Evolutionary conservation across 2,888 invertebrate species (phyloP).

Genomic region (Drosophila anomelani): DNA sequence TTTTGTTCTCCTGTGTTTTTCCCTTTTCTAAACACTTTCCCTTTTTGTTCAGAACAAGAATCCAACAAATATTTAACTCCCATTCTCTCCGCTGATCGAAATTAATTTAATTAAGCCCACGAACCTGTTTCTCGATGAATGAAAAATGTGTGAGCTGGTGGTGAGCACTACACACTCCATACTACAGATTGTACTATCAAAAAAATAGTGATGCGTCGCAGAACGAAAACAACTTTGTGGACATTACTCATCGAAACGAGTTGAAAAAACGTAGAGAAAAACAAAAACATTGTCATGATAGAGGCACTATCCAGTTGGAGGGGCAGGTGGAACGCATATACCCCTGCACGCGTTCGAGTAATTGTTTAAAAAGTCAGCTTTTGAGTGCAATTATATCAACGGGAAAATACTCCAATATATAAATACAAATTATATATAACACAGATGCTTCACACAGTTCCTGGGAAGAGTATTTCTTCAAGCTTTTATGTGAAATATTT

Average conservation of each 20-base stretch:
- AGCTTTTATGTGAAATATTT: background rate
- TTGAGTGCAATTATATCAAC: background rate
- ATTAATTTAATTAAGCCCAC: background rate
- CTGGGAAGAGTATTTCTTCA: background rate
- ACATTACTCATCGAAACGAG: constrained; percentile 9
- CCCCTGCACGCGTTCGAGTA: constrained; percentile 3
- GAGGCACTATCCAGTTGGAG: constrained; percentile 2
- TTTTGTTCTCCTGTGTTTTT: no score
- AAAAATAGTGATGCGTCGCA: constrained; percentile 11
- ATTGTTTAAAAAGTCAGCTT: constrained; percentile 12
- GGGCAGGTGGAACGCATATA: constrained; percentile 1
- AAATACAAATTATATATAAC: no score
- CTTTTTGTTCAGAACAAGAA: background rate
- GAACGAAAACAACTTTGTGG: constrained; percentile 8
- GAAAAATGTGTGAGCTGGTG: constrained; percentile 9
- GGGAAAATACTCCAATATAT: background rate
- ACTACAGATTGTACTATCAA: constrained; percentile 4
- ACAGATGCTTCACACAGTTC: background rate
- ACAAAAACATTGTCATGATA: background rate
- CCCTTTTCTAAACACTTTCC: no score
- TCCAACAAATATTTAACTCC: background rate
- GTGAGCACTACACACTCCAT: background rate
- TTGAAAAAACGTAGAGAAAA: background rate
- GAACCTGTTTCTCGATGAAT: constrained; percentile 18
- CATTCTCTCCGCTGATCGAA: background rate